Evolutionary conservation across 1,140 invertebrate species (phyloP).

Genomic region (Pseudomyrmex concolor): DNA sequence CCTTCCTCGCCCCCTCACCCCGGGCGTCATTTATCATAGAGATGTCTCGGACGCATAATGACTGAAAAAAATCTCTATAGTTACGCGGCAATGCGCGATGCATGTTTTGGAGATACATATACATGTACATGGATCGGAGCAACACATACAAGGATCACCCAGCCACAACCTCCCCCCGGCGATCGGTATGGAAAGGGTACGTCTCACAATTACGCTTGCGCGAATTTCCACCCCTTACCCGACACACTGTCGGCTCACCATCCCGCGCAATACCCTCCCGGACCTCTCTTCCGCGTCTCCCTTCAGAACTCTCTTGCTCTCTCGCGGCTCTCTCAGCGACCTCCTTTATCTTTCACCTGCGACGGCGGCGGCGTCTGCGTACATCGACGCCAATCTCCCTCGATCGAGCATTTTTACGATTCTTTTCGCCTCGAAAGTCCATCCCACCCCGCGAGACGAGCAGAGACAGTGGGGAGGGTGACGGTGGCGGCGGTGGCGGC

Average conservation of each 20-base stretch:
- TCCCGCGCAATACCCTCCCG: background rate
- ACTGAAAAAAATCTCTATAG: constrained; percentile 41
- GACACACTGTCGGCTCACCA: background rate
- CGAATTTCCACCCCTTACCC: constrained; percentile 50
- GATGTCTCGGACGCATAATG: constrained; percentile 51
- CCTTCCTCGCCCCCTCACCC: background rate
- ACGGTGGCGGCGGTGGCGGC: constrained; percentile 17
- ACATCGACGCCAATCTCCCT: constrained; percentile 51
- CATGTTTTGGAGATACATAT: constrained; percentile 44
- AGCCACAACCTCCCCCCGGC: constrained; percentile 1
- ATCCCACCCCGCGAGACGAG: constrained; percentile 20
- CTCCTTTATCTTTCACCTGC: constrained; percentile 59
- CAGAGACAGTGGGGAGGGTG: constrained; percentile 19
- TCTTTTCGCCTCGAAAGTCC: constrained; percentile 35
- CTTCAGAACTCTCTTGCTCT: constrained; percentile 10
- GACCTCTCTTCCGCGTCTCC: background rate
- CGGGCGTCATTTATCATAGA: constrained; percentile 31
- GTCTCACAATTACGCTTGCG: constrained; percentile 58
- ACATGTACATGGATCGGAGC: constrained; percentile 12
- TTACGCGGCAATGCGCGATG: constrained; percentile 30
- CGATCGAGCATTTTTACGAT: constrained; percentile 35
- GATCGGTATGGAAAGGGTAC: constrained; percentile 49
- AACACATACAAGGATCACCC: constrained; percentile 35
- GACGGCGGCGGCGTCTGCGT: constrained; percentile 44
- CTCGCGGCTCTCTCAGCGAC: constrained; percentile 46